Conservation (phyloP, 2,113 vertebrate species). For the Procavia capensis region DNA sequence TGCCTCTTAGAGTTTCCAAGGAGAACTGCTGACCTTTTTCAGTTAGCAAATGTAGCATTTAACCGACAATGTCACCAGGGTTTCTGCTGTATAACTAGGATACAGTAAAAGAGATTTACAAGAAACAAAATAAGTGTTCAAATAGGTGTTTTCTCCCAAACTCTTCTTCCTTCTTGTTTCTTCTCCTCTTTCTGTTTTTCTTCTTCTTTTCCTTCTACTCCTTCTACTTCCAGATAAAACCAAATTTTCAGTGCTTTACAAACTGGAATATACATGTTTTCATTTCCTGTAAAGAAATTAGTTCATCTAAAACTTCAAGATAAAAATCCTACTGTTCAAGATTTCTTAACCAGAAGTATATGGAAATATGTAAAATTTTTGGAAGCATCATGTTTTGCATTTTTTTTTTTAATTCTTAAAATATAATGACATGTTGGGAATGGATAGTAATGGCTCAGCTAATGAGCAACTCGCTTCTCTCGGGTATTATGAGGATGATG, state of each 20-base stretch:
- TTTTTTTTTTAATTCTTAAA: conserved; percentile 64
- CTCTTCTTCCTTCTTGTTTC: background rate
- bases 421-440: conserved; percentile 40
- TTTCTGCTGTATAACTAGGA: too few species aligned
- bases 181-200: background rate
- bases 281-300: conserved; percentile 60
- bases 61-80: too few species aligned
- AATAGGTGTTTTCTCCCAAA: background rate
- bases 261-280: conserved; percentile 6
- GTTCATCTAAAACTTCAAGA: conserved; percentile 41
- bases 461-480: background rate
- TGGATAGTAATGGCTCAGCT: conserved; percentile 11
- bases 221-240: background rate
- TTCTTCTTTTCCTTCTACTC: background rate
- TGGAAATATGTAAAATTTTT: conserved; percentile 49
- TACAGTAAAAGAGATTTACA: background rate
- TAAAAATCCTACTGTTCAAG: conserved; percentile 44
- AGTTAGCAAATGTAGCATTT: too few species aligned
- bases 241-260: conserved; percentile 17
- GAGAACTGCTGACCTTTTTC: too few species aligned
- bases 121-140: background rate
- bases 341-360: conserved; percentile 55
- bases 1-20: too few species aligned
- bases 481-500: background rate
- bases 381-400: conserved; percentile 28